These are phyloP conservation scores for Eumaeus atala DNA, from an alignment of 1,140 invertebrate genomes.

Conservation along the genomic window DNA sequence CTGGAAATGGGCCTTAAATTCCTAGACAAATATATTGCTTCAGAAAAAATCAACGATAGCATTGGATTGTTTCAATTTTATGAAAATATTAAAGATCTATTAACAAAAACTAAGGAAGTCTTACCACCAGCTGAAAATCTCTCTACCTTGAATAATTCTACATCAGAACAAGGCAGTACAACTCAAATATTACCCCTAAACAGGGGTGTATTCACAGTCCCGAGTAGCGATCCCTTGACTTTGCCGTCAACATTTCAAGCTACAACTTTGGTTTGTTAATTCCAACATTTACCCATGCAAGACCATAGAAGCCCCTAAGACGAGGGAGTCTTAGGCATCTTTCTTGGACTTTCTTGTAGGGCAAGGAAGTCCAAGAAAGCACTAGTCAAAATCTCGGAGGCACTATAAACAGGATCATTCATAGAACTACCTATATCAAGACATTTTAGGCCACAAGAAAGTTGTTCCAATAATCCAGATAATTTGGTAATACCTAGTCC, in stretches of 20 bases:
- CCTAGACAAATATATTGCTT: slow-evolving; percentile 6
- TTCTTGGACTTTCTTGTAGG: no score
- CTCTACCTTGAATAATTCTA: slow-evolving; percentile 7
- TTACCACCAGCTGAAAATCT: slow-evolving; percentile 9
- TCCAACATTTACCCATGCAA: slow-evolving; percentile 12
- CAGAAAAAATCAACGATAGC: slow-evolving; percentile 6
- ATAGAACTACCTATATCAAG: slow-evolving; percentile 6
- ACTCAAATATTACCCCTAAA: slow-evolving; percentile 7
- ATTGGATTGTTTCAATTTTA: slow-evolving; percentile 8
- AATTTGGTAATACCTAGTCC: no score
- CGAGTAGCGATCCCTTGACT: slow-evolving; percentile 5
- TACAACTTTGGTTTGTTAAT: slow-evolving; percentile 5
- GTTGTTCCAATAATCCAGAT: no score
- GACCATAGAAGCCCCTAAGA: slow-evolving; percentile 9
- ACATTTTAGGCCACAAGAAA: slow-evolving; percentile 3
- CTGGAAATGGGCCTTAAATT: slow-evolving; percentile 10
- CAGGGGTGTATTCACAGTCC: no score
- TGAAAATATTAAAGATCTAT: slow-evolving; percentile 6
- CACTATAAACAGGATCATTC: slow-evolving; percentile 7
- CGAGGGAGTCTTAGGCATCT: no score
- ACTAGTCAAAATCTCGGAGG: slow-evolving; percentile 9
- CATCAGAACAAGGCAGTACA: slow-evolving; percentile 9
- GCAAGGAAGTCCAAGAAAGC: slow-evolving; percentile 10
- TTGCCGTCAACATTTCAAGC: slow-evolving; percentile 2
- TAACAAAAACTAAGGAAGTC: slow-evolving; percentile 11